A percentile compares a stretch with the other conserved stretches of the same genome.
Evolutionary conservation across 2,797 vertebrate species (phyloP).

Genomic region (Pelobates cultripes): DNA sequence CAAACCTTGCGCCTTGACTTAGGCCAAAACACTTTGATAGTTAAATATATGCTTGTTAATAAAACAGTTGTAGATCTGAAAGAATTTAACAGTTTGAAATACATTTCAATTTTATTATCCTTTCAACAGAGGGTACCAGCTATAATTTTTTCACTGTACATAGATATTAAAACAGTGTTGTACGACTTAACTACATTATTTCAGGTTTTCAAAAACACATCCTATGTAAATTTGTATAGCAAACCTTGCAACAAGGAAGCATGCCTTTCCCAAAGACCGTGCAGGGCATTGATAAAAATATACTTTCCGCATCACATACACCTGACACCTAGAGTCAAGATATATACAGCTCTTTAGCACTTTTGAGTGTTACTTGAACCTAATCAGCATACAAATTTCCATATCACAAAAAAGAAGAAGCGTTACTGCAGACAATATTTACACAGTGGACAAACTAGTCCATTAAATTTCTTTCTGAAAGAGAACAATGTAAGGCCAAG

Average conservation of each 20-base stretch:
- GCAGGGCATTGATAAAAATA: too few species aligned
- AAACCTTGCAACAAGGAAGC: background rate
- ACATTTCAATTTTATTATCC: constrained; percentile 6
- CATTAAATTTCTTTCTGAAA: background rate
- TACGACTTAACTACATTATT: background rate
- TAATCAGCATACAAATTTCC: background rate
- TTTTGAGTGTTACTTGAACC: background rate
- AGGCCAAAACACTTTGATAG: too few species aligned
- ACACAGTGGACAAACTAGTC: background rate
- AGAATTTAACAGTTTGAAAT: background rate
- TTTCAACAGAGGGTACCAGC: constrained; percentile 18
- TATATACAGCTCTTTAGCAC: background rate
- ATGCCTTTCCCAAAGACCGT: background rate
- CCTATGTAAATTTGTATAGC: background rate
- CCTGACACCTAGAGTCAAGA: background rate
- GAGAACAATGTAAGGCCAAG: constrained; percentile 22
- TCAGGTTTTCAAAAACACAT: background rate
- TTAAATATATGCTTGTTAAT: too few species aligned
- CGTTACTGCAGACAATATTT: constrained; percentile 29
- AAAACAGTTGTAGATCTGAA: background rate
- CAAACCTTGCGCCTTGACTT: too few species aligned
- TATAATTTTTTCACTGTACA: constrained; percentile 22
- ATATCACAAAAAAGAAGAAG: background rate
- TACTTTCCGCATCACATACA: background rate
- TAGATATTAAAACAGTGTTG: constrained; percentile 3